phyloP scores from a whole-genome alignment of 2,113 vertebrate genomes.

The Mormyrus lacerda region DNA sequence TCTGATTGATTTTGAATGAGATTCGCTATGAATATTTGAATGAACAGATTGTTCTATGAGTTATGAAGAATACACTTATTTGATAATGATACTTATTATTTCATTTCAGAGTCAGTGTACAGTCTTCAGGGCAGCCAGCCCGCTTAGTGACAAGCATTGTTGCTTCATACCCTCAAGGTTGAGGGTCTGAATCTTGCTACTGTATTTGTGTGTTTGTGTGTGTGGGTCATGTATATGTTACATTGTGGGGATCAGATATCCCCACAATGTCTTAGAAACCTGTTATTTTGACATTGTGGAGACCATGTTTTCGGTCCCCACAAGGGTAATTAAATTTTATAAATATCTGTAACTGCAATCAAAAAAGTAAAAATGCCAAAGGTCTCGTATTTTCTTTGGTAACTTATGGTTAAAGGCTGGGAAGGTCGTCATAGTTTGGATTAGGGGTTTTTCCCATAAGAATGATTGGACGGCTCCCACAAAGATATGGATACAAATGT shows the following conservation, averaged over 20 bases:
- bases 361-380: background rate
- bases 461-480: background rate
- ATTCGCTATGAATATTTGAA: background rate
- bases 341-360: background rate
- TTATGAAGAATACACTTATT: background rate
- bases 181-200: background rate
- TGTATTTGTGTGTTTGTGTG: background rate
- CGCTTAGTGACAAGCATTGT: background rate
- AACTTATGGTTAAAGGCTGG: background rate
- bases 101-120: background rate
- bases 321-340: background rate
- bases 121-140: background rate
- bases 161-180: background rate
- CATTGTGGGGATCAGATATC: background rate
- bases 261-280: no score
- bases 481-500: background rate
- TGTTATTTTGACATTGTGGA: background rate
- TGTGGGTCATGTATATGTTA: background rate
- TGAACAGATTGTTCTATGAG: background rate
- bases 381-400: background rate
- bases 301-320: background rate
- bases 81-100: background rate
- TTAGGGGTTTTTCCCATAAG: background rate
- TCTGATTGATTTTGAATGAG: background rate
- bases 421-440: background rate